phyloP scores from a whole-genome alignment of 2,888 invertebrate species.

The Iphiclides podalirius region DNA sequence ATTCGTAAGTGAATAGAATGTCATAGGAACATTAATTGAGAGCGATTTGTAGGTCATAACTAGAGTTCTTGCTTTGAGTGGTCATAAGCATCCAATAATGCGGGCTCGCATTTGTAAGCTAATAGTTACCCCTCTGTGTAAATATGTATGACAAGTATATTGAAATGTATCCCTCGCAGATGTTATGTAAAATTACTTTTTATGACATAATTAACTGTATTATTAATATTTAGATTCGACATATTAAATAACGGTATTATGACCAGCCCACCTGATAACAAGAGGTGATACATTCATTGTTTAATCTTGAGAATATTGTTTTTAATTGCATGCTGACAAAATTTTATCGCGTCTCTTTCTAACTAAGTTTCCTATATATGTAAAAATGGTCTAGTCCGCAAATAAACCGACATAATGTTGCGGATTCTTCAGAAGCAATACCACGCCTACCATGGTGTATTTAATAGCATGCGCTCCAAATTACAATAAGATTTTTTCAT shows the following conservation, averaged over 20 bases:
- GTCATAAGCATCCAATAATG: constrained; percentile 1
- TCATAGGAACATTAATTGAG: constrained; percentile 16
- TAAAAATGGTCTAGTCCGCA: constrained; percentile 17
- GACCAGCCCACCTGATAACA: too few species aligned
- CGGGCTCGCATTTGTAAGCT: constrained; percentile 21
- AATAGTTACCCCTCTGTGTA: constrained; percentile 10
- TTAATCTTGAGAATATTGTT: constrained; percentile 7
- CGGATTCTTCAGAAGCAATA: constrained; percentile 16
- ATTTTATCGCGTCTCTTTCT: constrained; percentile 24
- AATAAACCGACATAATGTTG: constrained; percentile 29
- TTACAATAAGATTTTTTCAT: constrained; percentile 34
- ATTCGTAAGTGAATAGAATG: too few species aligned
- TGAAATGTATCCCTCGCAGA: too few species aligned
- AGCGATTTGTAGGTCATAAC: not conserved
- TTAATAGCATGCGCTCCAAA: constrained; percentile 30
- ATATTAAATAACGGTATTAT: too few species aligned
- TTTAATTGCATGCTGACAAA: constrained; percentile 13
- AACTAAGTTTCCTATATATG: constrained; percentile 31
- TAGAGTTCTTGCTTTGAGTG: not conserved
- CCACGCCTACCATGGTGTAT: constrained; percentile 35
- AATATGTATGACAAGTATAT: too few species aligned
- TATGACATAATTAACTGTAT: too few species aligned
- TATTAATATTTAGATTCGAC: too few species aligned
- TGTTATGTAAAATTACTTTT: too few species aligned
- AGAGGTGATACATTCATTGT: too few species aligned